Percentiles rank a stretch among this genome's conserved stretches.
These are phyloP conservation scores for Ictidomys tridecemlineatus DNA, from an alignment of 2,113 vertebrate species.

Conservation along the genomic window DNA sequence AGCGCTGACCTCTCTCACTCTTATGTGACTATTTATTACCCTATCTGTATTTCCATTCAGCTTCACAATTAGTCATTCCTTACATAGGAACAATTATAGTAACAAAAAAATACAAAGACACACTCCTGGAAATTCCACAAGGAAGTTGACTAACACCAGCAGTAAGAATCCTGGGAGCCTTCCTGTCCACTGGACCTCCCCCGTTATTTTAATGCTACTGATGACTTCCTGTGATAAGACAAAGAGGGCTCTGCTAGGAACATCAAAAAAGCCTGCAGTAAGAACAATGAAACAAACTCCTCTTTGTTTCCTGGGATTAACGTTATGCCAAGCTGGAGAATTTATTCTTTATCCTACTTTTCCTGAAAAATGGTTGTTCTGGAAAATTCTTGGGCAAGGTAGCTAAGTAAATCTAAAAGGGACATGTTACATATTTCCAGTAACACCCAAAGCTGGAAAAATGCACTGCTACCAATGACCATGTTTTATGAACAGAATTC, in stretches of 20 bases:
- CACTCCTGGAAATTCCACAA: not conserved
- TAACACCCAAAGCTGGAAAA: conserved; percentile 16
- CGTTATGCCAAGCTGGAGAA: conserved; percentile 35
- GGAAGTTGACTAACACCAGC: not conserved
- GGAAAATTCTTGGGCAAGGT: conserved; percentile 15
- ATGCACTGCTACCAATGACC: conserved; percentile 2
- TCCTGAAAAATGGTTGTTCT: conserved; percentile 17
- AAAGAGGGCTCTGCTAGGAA: not conserved
- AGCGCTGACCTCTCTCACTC: not conserved
- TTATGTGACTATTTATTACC: not conserved
- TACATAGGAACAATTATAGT: conserved; percentile 43
- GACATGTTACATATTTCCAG: conserved; percentile 48
- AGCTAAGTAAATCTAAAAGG: conserved; percentile 28
- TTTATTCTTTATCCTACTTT: conserved; percentile 58
- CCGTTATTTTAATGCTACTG: conserved; percentile 25
- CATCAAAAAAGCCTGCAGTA: conserved; percentile 17
- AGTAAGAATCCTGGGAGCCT: not conserved
- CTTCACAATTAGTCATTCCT: conserved; percentile 25
- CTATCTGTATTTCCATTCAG: not conserved
- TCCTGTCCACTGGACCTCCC: not conserved
- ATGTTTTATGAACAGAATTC: conserved; percentile 42
- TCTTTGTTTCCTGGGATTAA: conserved; percentile 62
- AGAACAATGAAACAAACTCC: conserved; percentile 48
- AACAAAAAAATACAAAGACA: not conserved
- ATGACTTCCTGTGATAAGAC: conserved; percentile 52